Base-by-base conservation (phyloP, 2,888 invertebrate species). In the Steromphala cineraria region DNA sequence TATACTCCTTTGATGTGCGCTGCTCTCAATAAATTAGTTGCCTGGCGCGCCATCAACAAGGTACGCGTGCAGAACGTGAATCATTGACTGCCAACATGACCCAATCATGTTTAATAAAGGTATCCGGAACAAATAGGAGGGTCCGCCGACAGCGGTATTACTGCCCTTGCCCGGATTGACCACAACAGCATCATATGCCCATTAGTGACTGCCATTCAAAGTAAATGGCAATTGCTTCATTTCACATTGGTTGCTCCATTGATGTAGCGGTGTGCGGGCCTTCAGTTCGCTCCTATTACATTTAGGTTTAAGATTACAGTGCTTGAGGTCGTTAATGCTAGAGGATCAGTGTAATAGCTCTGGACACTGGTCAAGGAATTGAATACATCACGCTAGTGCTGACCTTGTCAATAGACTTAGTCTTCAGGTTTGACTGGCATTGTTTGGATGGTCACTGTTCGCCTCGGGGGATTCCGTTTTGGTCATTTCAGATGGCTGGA, bases 1-100 rank as follows among this genome's bases (percentile, higher is more conserved):
- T 62, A 62, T 62, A 62, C n/a, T 62, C 28, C 62, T 62, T 62
- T 62, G 62, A 62, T 62, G 28, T 62, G 62, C 28, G 62, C 62
- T 13, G 15, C 62, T 62, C 28, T 24, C 24, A 24, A 62, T 62
- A 62, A 62, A 62, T 62, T 62, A 62, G 62, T 24, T 28, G 62
- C 24, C 62, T 62, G 17, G 24, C 28, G 28, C 19, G 62, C 62
- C 62, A 62, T 24, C 62, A 62, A 17, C 62, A 24, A 62, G 62
- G 62, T 62, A 28, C 62, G 62, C 28, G 62, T 62, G 62, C 8
- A 62, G 62, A 24, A 28, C 24, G 28, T 10, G 62, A 62, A 21
- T 62, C 28, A 24, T 24, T 62, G n/a, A 15, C 8, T 17, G 28
- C 15, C 24, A 62, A 28, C 28, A 24, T 62, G 62, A 62, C 28